These are phyloP conservation scores for Athalia rosae DNA, from an alignment of 2,888 invertebrate genomes.

Conservation along the genomic window DNA sequence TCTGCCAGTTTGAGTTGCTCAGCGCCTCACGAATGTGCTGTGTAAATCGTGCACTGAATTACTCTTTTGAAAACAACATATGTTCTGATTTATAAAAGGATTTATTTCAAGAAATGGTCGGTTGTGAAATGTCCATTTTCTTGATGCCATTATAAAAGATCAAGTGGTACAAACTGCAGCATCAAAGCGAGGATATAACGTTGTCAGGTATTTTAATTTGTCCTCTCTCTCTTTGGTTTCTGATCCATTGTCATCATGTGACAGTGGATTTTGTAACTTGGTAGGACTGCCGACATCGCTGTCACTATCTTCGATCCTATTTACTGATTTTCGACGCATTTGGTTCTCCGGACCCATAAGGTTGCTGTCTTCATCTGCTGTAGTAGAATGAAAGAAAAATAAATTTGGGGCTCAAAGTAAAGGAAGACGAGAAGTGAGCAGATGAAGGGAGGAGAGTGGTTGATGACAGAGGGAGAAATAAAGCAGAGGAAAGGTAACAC, in stretches of 20 bases:
- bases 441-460: neutral
- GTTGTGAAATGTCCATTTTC: slow-evolving; percentile 5
- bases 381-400: slow-evolving; percentile 13
- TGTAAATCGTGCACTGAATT: slow-evolving; percentile 46
- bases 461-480: slow-evolving; percentile 46
- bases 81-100: slow-evolving; percentile 8
- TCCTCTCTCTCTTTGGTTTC: slow-evolving; percentile 62
- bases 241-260: slow-evolving; percentile 55
- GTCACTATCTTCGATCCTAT: slow-evolving; percentile 70
- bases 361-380: slow-evolving; percentile 71
- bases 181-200: slow-evolving; percentile 79
- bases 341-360: slow-evolving; percentile 59
- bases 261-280: slow-evolving; percentile 53
- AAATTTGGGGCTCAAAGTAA: neutral
- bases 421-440: neutral
- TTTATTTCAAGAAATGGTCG: neutral
- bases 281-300: slow-evolving; percentile 62
- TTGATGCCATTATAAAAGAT: neutral
- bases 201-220: slow-evolving; percentile 77
- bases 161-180: slow-evolving; percentile 74
- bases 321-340: slow-evolving; percentile 63
- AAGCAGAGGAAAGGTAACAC: neutral
- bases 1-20: slow-evolving; percentile 63
- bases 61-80: slow-evolving; percentile 35
- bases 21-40: slow-evolving; percentile 66